Evolutionary conservation across 2,888 invertebrate species (phyloP).

Genomic region (Epistrophe grossulariae): DNA sequence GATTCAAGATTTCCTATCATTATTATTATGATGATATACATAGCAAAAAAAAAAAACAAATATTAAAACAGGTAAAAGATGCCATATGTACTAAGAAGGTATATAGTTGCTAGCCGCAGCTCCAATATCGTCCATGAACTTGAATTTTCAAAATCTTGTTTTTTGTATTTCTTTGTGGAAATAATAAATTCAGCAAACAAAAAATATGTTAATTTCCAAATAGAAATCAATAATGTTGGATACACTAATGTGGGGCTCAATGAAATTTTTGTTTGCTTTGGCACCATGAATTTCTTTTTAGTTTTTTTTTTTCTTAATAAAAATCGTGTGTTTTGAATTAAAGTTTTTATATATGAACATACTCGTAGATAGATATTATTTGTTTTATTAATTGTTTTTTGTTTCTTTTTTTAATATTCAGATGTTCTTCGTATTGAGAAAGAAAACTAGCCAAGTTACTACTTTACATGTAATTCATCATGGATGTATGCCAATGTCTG

Average conservation of each 20-base stretch:
- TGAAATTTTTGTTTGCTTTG: constrained; percentile 19
- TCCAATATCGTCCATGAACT: constrained; percentile 22
- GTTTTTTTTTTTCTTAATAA: background rate
- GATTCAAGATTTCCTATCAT: background rate
- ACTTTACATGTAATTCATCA: constrained; percentile 98
- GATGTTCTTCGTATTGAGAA: constrained; percentile 97
- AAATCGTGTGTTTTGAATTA: constrained; percentile 20
- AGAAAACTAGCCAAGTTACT: constrained; percentile 96
- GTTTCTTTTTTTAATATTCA: constrained; percentile 83
- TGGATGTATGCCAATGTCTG: constrained; percentile 98
- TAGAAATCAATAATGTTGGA: background rate
- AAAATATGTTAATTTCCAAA: constrained; percentile 24
- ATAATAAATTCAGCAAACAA: background rate
- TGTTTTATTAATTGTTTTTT: constrained; percentile 34
- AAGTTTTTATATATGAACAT: background rate
- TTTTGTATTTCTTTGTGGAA: background rate
- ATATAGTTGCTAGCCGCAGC: constrained; percentile 28
- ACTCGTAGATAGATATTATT: background rate
- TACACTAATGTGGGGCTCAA: background rate
- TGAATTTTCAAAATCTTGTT: constrained; percentile 17
- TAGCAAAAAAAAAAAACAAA: constrained; percentile 9
- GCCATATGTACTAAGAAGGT: no score
- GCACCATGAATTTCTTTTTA: background rate
- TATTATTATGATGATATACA: background rate
- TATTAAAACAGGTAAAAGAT: background rate